phyloP scores from a whole-genome alignment of 2,797 vertebrate genomes.

The Melanotaenia trifasciata region DNA sequence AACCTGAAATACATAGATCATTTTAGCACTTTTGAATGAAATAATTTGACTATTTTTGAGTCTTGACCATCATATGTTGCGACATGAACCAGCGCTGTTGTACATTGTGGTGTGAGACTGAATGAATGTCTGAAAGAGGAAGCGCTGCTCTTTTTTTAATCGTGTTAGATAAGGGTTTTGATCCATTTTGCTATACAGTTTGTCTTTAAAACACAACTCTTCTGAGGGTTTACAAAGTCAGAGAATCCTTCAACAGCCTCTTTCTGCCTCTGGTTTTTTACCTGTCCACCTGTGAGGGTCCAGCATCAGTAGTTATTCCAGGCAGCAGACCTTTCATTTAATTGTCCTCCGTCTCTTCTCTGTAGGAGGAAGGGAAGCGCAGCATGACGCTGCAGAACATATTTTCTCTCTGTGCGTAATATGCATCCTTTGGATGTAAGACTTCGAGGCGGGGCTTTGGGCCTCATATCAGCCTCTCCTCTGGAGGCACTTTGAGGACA shows the following conservation, averaged over 20 bases:
- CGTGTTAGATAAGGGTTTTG: background rate
- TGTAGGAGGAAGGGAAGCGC: constrained; percentile 5
- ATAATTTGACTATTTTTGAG: too few species aligned
- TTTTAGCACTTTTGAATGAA: too few species aligned
- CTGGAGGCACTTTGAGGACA: constrained; percentile 96
- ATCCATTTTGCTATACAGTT: background rate
- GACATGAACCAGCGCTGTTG: too few species aligned
- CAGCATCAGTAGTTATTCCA: constrained; percentile 44
- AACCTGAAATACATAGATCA: too few species aligned
- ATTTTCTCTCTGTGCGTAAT: constrained; percentile 13
- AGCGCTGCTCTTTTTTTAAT: too few species aligned
- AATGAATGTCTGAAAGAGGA: too few species aligned
- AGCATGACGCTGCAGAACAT: constrained; percentile 22
- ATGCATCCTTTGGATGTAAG: constrained; percentile 40
- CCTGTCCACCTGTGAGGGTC: constrained; percentile 25
- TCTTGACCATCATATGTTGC: too few species aligned
- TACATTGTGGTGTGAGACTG: too few species aligned
- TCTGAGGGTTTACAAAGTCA: background rate
- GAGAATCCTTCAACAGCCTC: background rate
- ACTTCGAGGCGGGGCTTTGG: constrained; percentile 1
- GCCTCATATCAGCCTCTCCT: constrained; percentile 93
- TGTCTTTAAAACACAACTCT: background rate
- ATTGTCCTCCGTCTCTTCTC: constrained; percentile 13
- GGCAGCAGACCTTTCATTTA: constrained; percentile 24
- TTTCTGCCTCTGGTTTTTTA: constrained; percentile 27